Base-by-base conservation (phyloP, 2,113 vertebrate genomes). In the Seriola dumerili region DNA sequence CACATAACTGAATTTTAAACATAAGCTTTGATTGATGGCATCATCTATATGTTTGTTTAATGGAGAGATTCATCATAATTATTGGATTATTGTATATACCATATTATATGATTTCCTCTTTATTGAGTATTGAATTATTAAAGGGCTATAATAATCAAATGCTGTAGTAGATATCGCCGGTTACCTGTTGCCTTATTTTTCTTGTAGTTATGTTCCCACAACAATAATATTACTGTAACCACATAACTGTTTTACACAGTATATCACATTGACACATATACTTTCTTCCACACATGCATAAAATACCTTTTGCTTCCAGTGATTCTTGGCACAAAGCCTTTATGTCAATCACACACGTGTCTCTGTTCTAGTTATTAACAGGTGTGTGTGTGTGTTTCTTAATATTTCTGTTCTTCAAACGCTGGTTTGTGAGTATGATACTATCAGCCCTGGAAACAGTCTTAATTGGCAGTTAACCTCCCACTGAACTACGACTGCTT, bases 391-490 rank as follows among this genome's bases (percentile, higher is more conserved):
- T 62, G 69, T 72, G 55, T 66, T 65, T 40, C 29, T 16, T 72
- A 63, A 76, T 48, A 9, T 29, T 36, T 74, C 40, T 38, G 6
- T 64, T 52, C 10, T 58, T 63, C 57, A 77, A 76, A 77, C 68
- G 76, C 4, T 50, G 46, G 29, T 72, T 69, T 76, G 73, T 70
- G 52, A 72, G 52, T 17, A 62, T 46, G 68, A 80, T 50, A 55
- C 78, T 25, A 62, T 72, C 9, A 6, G 21, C 36, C 75, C 75
- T 78, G 80, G 85, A 89, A 91, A 88, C 82, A 61, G 62, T 83
- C 14, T 40, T 91, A 89, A 94, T 91, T 93, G 85, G 40, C 83
- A 67, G 74, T 94, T 93, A 88, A 88, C 91, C 94, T 85, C 57
- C 75, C 50, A 13, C 73, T 93, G 92, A 94, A 92, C 91, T 85